Conservation (phyloP, 2,797 vertebrate species). For the Clarias fuscus region DNA sequence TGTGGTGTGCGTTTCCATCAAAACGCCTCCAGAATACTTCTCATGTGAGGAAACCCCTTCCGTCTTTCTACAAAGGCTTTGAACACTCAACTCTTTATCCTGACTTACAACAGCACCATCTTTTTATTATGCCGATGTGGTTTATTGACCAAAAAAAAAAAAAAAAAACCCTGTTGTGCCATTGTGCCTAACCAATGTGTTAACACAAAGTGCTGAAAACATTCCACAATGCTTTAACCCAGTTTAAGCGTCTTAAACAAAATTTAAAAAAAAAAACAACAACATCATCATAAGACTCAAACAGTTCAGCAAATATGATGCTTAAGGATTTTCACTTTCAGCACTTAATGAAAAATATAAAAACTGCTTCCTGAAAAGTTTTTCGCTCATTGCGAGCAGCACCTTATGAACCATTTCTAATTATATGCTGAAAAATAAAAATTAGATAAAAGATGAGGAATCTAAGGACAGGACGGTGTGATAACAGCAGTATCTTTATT, state of each 20-base stretch:
- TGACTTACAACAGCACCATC: background rate
- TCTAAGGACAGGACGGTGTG: no score
- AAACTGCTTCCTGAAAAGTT: no score
- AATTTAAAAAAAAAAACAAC: background rate
- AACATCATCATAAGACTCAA: no score
- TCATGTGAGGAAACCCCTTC: constrained; percentile 9
- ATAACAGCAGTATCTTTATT: no score
- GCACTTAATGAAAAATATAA: no score
- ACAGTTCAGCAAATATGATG: no score
- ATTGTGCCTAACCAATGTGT: background rate
- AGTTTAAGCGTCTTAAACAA: background rate
- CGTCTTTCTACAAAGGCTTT: background rate
- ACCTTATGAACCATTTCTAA: no score
- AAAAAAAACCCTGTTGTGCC: background rate
- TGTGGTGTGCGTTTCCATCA: constrained; percentile 4
- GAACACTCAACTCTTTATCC: constrained; percentile 13
- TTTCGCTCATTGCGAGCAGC: no score
- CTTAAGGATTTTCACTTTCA: no score
- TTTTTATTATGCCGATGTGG: background rate
- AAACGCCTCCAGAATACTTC: constrained; percentile 35
- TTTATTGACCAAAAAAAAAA: background rate
- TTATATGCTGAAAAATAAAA: no score
- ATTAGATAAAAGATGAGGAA: no score
- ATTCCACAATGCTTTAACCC: background rate
- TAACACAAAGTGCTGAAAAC: background rate